phyloP scores from a whole-genome alignment of 2,113 vertebrate genomes.

The Xenopus laevis region DNA sequence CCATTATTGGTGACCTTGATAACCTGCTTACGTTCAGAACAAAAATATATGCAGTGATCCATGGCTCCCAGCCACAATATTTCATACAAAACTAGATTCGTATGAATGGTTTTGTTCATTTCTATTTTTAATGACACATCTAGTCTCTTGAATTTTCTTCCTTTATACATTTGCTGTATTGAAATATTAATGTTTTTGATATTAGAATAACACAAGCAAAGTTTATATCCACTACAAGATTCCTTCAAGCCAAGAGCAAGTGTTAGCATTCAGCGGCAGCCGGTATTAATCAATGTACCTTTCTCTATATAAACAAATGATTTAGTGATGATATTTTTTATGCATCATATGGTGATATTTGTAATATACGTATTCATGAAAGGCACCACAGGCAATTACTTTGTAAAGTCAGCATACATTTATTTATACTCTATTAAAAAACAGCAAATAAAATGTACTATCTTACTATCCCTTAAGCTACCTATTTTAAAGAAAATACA shows the following conservation, averaged over 20 bases:
- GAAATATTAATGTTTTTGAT: too few relatives aligned
- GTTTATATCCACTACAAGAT: constrained; percentile 3
- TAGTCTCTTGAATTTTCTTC: too few relatives aligned
- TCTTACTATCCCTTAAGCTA: background rate
- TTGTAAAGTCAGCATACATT: constrained; percentile 6
- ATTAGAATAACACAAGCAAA: background rate
- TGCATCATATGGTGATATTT: constrained; percentile 15
- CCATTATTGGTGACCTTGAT: too few relatives aligned
- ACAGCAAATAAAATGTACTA: constrained; percentile 14
- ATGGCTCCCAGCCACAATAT: too few relatives aligned
- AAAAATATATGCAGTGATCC: too few relatives aligned
- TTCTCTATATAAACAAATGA: constrained; percentile 22
- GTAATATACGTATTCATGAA: constrained; percentile 16
- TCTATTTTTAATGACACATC: too few relatives aligned
- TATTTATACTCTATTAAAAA: constrained; percentile 14
- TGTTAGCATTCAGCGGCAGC: background rate
- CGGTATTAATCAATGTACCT: constrained; percentile 27
- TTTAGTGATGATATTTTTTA: too few relatives aligned
- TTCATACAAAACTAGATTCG: too few relatives aligned
- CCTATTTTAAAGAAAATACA: background rate
- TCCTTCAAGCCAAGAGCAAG: constrained; percentile 10
- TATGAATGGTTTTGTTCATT: too few relatives aligned
- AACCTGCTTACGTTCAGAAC: too few relatives aligned
- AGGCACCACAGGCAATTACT: constrained; percentile 16
- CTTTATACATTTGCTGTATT: too few relatives aligned